Evolutionary conservation across 1,140 invertebrate genomes (phyloP).

Genomic region (Leptopilina clavipes): DNA sequence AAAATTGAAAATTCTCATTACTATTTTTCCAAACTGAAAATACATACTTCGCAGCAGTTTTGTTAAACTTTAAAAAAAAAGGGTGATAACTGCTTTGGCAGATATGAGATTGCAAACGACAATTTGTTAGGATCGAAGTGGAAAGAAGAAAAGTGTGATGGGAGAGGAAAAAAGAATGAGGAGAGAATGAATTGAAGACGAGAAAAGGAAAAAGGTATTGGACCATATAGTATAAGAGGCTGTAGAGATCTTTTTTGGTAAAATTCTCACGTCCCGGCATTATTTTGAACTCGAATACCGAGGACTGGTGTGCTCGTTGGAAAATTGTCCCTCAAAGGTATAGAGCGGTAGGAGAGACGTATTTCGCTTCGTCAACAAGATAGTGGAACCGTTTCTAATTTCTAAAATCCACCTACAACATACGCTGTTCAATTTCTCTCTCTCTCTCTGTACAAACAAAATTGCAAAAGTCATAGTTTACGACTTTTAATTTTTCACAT

Average conservation of each 20-base stretch:
- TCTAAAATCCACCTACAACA: conserved; percentile 34
- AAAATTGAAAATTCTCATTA: too few relatives aligned
- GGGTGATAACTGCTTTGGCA: conserved; percentile 36
- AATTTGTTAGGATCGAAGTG: conserved; percentile 52
- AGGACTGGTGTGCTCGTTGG: conserved; percentile 49
- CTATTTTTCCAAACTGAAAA: too few relatives aligned
- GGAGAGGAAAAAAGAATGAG: conserved; percentile 2
- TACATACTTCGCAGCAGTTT: too few relatives aligned
- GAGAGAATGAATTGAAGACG: conserved; percentile 14
- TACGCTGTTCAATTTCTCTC: neutral
- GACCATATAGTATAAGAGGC: conserved; percentile 12
- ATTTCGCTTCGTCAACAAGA: conserved; percentile 47
- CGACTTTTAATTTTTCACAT: neutral
- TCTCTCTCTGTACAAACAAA: neutral
- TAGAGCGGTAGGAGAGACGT: too few relatives aligned
- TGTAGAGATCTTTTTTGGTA: conserved; percentile 50
- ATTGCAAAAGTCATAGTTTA: neutral
- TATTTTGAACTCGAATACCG: conserved; percentile 57
- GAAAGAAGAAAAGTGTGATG: conserved; percentile 38
- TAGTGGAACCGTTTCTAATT: conserved; percentile 50
- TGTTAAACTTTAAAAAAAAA: neutral
- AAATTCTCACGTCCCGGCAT: conserved; percentile 57
- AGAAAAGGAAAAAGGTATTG: neutral
- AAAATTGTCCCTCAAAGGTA: conserved; percentile 50
- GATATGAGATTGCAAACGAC: conserved; percentile 51